Percentiles rank a stretch among this genome's conserved stretches.
These are phyloP conservation scores for Leucopternis melanops DNA, from an alignment of 2,113 vertebrate genomes.

Conservation along the genomic window DNA sequence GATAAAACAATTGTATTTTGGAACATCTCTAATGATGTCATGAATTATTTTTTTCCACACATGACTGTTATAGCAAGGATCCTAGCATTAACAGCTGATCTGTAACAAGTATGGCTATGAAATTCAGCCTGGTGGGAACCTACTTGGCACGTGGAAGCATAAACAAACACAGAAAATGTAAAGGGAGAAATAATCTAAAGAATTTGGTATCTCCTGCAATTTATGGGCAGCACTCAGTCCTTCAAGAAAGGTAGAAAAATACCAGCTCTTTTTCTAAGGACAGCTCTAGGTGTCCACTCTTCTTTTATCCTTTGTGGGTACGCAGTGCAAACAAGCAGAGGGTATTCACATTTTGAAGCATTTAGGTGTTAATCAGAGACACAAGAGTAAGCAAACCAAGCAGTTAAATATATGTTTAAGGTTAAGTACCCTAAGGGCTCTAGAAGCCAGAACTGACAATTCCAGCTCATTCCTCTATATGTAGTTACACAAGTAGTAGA, in stretches of 20 bases:
- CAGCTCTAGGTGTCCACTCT: not conserved
- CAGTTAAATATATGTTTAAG: not conserved
- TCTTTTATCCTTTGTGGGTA: not conserved
- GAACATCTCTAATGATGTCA: not conserved
- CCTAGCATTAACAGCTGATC: not conserved
- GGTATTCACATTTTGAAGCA: not conserved
- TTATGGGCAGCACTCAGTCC: not conserved
- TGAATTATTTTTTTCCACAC: not conserved
- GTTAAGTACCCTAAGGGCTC: not conserved
- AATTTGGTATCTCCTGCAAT: not conserved
- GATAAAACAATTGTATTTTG: not conserved
- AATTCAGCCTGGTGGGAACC: not conserved
- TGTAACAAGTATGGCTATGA: fast-evolving
- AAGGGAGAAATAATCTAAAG: not conserved
- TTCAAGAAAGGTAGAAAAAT: not conserved
- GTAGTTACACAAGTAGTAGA: not conserved
- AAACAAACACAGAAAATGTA: not conserved
- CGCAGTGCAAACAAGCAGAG: not conserved
- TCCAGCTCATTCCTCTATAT: not conserved
- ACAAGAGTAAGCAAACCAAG: not conserved
- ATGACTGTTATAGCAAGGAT: not conserved
- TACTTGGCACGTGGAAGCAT: not conserved
- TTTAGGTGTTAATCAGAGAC: not conserved
- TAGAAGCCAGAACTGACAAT: not conserved
- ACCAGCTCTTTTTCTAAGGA: not conserved